These are phyloP conservation scores for Cordilura impudica DNA, from an alignment of 2,888 invertebrate genomes.

Conservation along the genomic window DNA sequence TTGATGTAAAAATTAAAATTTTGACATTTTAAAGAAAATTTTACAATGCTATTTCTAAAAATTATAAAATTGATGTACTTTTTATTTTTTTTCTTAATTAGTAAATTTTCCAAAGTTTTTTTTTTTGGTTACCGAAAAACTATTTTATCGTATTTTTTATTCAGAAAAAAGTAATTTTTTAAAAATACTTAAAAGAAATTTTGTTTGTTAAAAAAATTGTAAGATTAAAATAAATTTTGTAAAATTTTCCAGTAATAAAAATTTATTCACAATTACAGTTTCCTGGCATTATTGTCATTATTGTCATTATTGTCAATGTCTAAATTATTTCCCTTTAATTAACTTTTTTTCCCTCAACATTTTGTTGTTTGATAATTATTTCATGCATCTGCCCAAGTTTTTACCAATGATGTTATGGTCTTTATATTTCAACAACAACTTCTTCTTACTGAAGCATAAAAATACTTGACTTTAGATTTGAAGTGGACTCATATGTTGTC, in stretches of 20 bases:
- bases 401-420: neutral
- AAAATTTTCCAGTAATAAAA: no score
- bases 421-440: conserved; percentile 7
- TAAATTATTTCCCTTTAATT: conserved; percentile 55
- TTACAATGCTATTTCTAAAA: no score
- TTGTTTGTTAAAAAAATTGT: neutral
- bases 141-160: no score
- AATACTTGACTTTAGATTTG: conserved; percentile 59
- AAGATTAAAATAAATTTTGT: no score
- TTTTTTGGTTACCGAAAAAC: no score
- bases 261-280: neutral
- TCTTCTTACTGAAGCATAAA: conserved; percentile 49
- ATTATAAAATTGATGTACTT: no score
- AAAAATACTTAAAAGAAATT: no score
- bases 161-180: no score
- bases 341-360: conserved; percentile 26
- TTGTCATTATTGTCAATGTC: neutral
- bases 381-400: neutral
- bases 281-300: neutral
- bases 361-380: neutral
- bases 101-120: no score
- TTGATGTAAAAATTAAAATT: no score
- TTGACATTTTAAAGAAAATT: no score
- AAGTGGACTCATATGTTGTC: conserved; percentile 56
- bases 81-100: no score